Base-by-base conservation (phyloP, 53 echinoderm and acorn worm species). In the Luidia sarsii region DNA sequence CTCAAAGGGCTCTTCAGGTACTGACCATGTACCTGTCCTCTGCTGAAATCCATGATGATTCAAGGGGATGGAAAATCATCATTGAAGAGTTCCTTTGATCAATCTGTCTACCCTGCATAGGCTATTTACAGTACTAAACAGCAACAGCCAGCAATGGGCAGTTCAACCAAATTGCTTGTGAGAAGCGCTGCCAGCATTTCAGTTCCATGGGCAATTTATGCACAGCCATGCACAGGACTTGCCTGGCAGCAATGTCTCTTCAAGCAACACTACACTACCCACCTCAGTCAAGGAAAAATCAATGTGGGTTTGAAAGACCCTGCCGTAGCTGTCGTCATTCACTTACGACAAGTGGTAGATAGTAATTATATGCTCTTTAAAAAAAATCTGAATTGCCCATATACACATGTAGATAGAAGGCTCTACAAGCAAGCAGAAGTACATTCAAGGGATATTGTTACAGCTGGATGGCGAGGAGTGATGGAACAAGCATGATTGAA, bases 341-440 rank as follows among this genome's bases (percentile, higher is more conserved):
- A 31, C 45, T 77, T 77, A 77, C 77, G 61, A 77, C 60, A 77
- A 77, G 77, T 77, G 77, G 60, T 60, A 77, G 77, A 77, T 48
- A 77, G 77, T 77, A 77, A 77, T 77, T 77, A 77, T 61, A 60
- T 45, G 30, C 77, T 77, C 77, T 77, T 77, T 61, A 61, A 77
- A 36, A 38, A 61, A 77, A 77, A 59, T 61, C 61, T 61, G 59
- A 77, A 61, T 77, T 77, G 61, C 41, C 22, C 43, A 77, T 7
- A 69, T 21, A 66, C 13, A 46, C 68, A 45, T n/a, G n/a, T n/a
- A n/a, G n/a, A n/a, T n/a, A n/a, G n/a, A n/a, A n/a, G n/a, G n/a
- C n/a, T n/a, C n/a, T n/a, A n/a, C n/a, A n/a, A n/a, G n/a, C n/a
- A n/a, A n/a, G n/a, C n/a, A n/a, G n/a, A n/a, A n/a, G n/a, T n/a